Evolutionary conservation across 2,113 vertebrate species (phyloP).

Genomic region (Nycticorax nycticorax): DNA sequence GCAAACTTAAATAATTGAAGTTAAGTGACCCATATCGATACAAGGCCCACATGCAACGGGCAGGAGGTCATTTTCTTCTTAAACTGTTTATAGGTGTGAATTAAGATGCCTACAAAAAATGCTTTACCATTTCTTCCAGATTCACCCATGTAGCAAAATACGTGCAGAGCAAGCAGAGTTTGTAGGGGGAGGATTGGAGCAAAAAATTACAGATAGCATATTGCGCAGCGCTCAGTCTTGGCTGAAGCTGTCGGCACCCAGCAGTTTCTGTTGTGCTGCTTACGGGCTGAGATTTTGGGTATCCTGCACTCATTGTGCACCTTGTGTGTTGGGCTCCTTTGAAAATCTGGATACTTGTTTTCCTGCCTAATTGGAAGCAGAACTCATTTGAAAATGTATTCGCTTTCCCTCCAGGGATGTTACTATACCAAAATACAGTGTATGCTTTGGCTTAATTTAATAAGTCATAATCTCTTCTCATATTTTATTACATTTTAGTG

Average conservation of each 20-base stretch:
- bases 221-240: not conserved
- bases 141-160: slow-evolving; percentile 29
- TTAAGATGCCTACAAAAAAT: slow-evolving; percentile 29
- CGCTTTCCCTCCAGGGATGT: slow-evolving; percentile 53
- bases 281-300: not conserved
- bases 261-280: slow-evolving; percentile 11
- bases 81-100: slow-evolving; percentile 43
- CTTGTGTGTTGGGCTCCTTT: slow-evolving; percentile 36
- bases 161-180: slow-evolving; percentile 41
- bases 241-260: not conserved
- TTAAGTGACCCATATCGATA: slow-evolving; percentile 26
- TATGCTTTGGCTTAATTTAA: slow-evolving; percentile 69
- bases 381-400: slow-evolving; percentile 52
- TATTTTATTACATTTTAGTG: slow-evolving; percentile 61
- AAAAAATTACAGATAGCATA: not conserved
- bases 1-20: slow-evolving; percentile 49
- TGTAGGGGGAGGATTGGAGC: not conserved
- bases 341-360: slow-evolving; percentile 55
- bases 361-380: slow-evolving; percentile 64
- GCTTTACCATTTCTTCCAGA: not conserved
- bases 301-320: not conserved
- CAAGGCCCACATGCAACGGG: not conserved
- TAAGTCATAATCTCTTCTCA: slow-evolving; percentile 68
- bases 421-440: slow-evolving; percentile 45
- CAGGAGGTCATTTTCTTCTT: slow-evolving; percentile 18